These are phyloP conservation scores for Orchesellides sinensis DNA, from an alignment of 2,888 invertebrate genomes.

Conservation along the genomic window DNA sequence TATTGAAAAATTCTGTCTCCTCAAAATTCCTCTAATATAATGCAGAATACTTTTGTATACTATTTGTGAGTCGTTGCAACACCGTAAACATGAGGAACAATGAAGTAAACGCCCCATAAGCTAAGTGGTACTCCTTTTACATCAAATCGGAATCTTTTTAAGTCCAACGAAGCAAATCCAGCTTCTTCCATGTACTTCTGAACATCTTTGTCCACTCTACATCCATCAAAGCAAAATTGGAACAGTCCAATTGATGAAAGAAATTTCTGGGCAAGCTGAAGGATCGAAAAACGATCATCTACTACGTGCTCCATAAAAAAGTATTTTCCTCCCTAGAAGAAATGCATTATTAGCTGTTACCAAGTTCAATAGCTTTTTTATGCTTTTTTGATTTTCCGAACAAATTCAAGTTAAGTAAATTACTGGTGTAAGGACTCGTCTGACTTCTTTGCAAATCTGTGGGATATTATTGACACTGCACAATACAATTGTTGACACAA, in stretches of 20 bases:
- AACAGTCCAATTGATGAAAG: slow-evolving; percentile 68
- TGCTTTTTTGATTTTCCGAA: neutral
- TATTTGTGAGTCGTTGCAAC: slow-evolving; percentile 37
- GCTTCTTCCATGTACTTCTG: slow-evolving; percentile 61
- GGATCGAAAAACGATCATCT: slow-evolving; percentile 66
- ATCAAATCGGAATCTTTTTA: slow-evolving; percentile 18
- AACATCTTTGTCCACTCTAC: slow-evolving; percentile 73
- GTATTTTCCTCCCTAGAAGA: slow-evolving; percentile 75
- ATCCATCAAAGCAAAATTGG: slow-evolving; percentile 69
- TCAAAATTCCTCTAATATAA: too few relatives aligned
- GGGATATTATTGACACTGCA: slow-evolving; percentile 74
- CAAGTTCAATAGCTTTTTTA: neutral
- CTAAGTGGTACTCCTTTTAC: slow-evolving; percentile 13
- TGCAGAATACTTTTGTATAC: too few relatives aligned
- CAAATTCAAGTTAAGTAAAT: slow-evolving; percentile 9
- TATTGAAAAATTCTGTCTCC: too few relatives aligned
- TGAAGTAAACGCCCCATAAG: neutral
- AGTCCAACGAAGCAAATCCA: slow-evolving; percentile 25
- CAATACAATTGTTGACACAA: slow-evolving; percentile 75
- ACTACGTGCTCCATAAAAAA: slow-evolving; percentile 75
- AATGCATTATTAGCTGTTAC: neutral
- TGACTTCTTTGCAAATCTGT: slow-evolving; percentile 74
- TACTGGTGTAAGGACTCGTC: slow-evolving; percentile 75
- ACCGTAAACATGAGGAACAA: slow-evolving; percentile 34
- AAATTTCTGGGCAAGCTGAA: slow-evolving; percentile 69